A percentile compares a stretch with the other conserved stretches of the same genome.
phyloP scores from a whole-genome alignment of 1,140 invertebrate species.

The Cydia amplana region DNA sequence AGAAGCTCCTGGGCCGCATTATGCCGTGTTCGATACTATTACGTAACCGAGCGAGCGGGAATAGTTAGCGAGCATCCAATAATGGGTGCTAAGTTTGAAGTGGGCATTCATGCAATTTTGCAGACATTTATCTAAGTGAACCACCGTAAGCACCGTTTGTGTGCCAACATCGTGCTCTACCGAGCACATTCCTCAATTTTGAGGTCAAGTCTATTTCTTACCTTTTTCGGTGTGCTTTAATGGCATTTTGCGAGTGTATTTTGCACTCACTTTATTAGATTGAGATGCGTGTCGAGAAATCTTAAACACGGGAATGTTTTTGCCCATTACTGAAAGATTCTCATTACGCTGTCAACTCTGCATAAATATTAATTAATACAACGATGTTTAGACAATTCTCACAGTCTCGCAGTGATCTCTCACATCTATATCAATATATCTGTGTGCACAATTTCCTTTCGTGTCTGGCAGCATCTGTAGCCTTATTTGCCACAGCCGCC shows the following conservation, averaged over 20 bases:
- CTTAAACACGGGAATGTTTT: no score
- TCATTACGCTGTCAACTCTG: no score
- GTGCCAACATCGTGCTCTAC: not conserved
- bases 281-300: not conserved
- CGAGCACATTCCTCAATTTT: not conserved
- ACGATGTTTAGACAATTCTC: no score
- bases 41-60: conserved; percentile 19
- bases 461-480: conserved; percentile 39
- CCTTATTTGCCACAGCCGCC: conserved; percentile 58
- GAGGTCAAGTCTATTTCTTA: not conserved
- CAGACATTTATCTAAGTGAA: not conserved
- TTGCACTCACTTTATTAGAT: not conserved
- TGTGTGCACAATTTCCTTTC: conserved; percentile 30
- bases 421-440: not conserved
- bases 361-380: no score
- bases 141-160: not conserved
- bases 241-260: not conserved
- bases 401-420: not conserved
- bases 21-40: conserved; percentile 7
- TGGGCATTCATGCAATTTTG: conserved; percentile 24
- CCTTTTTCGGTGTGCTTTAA: not conserved
- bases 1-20: conserved; percentile 20
- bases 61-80: conserved; percentile 26
- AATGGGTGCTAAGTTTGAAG: conserved; percentile 24
- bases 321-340: no score